Percentiles rank a stretch among this genome's conserved stretches.
Conservation (phyloP, 2,797 vertebrate species). For the Lagodon rhomboides region DNA sequence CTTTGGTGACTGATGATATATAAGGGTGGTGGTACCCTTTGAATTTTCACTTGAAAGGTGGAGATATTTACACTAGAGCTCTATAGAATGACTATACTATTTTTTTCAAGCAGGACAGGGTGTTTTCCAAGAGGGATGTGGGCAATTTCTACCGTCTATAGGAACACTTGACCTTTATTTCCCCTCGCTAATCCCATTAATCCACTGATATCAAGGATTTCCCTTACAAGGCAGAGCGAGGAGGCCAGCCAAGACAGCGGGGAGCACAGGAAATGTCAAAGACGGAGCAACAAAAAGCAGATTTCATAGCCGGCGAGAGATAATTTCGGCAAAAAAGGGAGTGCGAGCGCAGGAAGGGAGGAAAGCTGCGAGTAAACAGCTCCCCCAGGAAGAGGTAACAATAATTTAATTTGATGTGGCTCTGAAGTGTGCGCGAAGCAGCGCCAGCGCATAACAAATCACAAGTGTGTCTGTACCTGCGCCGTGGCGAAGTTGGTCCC, state of each 20-base stretch:
- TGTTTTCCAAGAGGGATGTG: constrained; percentile 21
- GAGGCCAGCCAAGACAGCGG: constrained; percentile 39
- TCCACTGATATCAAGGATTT: constrained; percentile 56
- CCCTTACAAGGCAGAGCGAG: constrained; percentile 40
- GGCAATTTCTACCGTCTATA: constrained; percentile 19
- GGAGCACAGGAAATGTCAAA: constrained; percentile 50
- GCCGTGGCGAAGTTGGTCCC: constrained; percentile 92
- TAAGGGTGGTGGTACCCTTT: neutral
- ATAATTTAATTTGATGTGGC: constrained; percentile 60
- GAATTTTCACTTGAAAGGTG: constrained; percentile 20
- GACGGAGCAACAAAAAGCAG: constrained; percentile 52
- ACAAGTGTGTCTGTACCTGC: constrained; percentile 86
- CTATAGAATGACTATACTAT: neutral
- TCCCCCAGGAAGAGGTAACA: constrained; percentile 55
- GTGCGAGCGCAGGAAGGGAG: constrained; percentile 22
- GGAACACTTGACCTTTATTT: constrained; percentile 58
- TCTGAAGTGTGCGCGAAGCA: constrained; percentile 36
- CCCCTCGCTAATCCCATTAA: constrained; percentile 65
- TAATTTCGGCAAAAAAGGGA: constrained; percentile 52
- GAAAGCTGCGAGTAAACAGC: constrained; percentile 47
- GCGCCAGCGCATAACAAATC: constrained; percentile 53
- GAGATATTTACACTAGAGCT: constrained; percentile 23
- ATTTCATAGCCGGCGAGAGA: constrained; percentile 68
- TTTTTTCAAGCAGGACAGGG: neutral
- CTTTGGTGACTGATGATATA: constrained; percentile 16